Evolutionary conservation across 1,140 invertebrate genomes (phyloP), one percentile per base, ranked within the genome.

Genomic region (Drosophila sp.): DNA sequence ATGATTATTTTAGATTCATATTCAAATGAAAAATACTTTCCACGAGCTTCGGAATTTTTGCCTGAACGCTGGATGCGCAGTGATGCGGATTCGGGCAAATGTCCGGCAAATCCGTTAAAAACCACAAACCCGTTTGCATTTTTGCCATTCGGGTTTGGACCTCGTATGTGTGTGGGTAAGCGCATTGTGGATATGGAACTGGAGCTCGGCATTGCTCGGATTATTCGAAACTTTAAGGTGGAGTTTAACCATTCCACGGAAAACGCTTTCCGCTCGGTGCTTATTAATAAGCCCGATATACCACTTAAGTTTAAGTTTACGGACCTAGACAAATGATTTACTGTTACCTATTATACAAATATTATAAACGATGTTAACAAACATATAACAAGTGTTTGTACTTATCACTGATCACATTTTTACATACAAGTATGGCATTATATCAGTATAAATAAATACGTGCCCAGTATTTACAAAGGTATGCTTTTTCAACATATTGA

Each of bases 131-230:
- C 94, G 0, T 95, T 94, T 69, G 91, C 94, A 0, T 93, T 94
- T 32, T 91, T 96, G 50, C 94, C 94, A 0, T 95, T 95, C 71
- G 94, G 94, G 0, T 94, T 94, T 58, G 95, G 95, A n/a, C 93
- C 93, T 0, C 89, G 93, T 4, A 93, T 91, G 76, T 94, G 94
- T 59, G 92, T 94, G 43, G 94, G 94, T 2, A 93, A 94, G 72
- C 92, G 96, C 54, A 94, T 97, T 75, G 96, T 96, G 1, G 94
- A 96, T 76, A 93, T 96, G 80, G 95, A 96, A 90, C 87, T 96
- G 25, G 94, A 95, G 80, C 91, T 95, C 11, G 93, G 94, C 27
- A 72, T 95, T 1, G 91, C 94, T 7, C 93, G 94, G 77, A 90
- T 95, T 7, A 89, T 94, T 25, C 91, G 94, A 36, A 93, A 94